Base-by-base conservation (phyloP, 30 jellyfish, hydroid and myxozoan genomes). In the Mastigias papua region DNA sequence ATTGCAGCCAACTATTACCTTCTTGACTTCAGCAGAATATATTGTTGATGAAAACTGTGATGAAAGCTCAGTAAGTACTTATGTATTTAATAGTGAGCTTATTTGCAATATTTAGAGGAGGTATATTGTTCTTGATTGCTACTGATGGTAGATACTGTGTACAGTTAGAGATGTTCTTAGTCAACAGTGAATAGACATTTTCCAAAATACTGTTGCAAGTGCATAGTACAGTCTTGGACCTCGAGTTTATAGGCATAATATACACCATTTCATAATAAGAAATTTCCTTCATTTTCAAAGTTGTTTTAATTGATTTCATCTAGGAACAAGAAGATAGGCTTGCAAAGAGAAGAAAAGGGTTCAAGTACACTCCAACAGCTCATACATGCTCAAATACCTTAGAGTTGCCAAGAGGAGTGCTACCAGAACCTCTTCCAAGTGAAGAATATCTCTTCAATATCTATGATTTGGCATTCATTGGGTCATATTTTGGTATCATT, bases 381-480 rank as follows among this genome's bases (percentile, higher is more conserved):
- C 92, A 82, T 42, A 82, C 79, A 11, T 82, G 92, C 31, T 65
- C 86, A 65, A 82, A 82, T 68, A 49, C 64, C 72, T 31, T 82
- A 76, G 78, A 64, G 67, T 28, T 82, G 64, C 89, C 92, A 65
- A 65, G 87, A 65, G 89, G 92, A 50, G 87, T 73, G 42, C 87
- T 82, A 87, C 23, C 88, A 37, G 92, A 33, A 46, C 60, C 9
- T 42, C 75, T 82, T 48, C 92, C 69, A 62, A 57, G 31, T 48
- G 37, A 80, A 80, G 81, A 80, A 35, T 66, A 21, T 80, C 70
- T 80, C 27, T 80, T 61, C 30, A 66, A 64, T 37, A 61, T 66
- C 9, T 62, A 80, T 66, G 90, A 80, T 48, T 64, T 35, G 27
- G 90, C 90, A 20, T 63, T 80, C 72, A 80, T 22, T 20, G 82